Evolutionary conservation across 2,797 vertebrate species (phyloP).

Genomic region (Epinephelus coioides): DNA sequence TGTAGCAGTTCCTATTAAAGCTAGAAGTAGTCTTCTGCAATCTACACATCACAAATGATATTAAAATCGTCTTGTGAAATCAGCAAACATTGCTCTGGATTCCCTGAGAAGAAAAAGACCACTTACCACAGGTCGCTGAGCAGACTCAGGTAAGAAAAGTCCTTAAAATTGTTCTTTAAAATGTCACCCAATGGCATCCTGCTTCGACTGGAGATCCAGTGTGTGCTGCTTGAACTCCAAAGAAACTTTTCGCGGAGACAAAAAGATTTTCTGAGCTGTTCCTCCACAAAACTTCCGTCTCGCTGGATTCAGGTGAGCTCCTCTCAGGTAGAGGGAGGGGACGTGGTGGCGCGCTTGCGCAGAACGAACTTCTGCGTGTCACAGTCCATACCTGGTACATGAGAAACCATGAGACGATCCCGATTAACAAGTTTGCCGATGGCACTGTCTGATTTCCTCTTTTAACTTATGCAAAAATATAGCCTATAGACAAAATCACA

Average conservation of each 20-base stretch:
- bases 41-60: conserved; percentile 1
- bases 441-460: too few relatives aligned
- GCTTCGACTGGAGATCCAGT: background rate
- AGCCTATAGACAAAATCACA: background rate
- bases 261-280: conserved; percentile 13
- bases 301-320: conserved; percentile 87
- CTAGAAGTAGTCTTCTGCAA: background rate
- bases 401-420: background rate
- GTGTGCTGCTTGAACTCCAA: background rate
- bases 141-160: conserved; percentile 15
- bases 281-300: conserved; percentile 85
- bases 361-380: conserved; percentile 45
- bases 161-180: conserved; percentile 1
- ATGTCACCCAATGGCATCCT: conserved; percentile 57
- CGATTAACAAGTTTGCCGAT: background rate
- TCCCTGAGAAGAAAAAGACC: conserved; percentile 28
- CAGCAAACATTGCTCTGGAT: background rate
- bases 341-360: conserved; percentile 80
- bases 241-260: conserved; percentile 3
- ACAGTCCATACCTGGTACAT: conserved; percentile 51
- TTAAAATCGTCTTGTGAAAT: conserved; percentile 1
- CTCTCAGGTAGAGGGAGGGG: conserved; percentile 84
- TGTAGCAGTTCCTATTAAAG: background rate
- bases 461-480: background rate
- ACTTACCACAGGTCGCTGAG: conserved; percentile 72